A percentile compares a stretch with the other conserved stretches of the same genome.
These are phyloP conservation scores for Limosa lapponica DNA, from an alignment of 2,797 vertebrate genomes.

Conservation along the genomic window DNA sequence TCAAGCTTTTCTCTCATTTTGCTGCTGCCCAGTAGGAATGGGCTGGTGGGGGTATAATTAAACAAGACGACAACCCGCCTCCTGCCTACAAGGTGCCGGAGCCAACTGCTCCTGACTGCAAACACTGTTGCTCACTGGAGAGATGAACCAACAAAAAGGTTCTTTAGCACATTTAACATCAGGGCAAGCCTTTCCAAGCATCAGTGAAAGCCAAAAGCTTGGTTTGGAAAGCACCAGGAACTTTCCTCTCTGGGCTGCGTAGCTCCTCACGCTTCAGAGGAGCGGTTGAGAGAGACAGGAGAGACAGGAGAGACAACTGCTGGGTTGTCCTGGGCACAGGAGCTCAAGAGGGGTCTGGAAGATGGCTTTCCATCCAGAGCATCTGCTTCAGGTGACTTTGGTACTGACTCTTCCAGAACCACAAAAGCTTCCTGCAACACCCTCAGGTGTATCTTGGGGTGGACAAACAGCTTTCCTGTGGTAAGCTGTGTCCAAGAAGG, in stretches of 20 bases:
- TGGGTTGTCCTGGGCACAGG: constrained; percentile 18
- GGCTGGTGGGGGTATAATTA: background rate
- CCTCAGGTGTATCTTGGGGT: background rate
- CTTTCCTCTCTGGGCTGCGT: constrained; percentile 56
- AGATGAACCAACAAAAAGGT: background rate
- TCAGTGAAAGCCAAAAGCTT: constrained; percentile 56
- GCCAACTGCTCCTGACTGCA: background rate
- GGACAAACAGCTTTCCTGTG: background rate
- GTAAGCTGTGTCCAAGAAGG: background rate
- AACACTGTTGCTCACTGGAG: constrained; percentile 27
- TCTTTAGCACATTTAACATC: constrained; percentile 63
- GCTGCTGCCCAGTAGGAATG: background rate
- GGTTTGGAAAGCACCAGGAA: constrained; percentile 66
- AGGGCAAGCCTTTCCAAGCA: constrained; percentile 65
- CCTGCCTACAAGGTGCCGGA: background rate
- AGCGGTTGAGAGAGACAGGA: too few species aligned
- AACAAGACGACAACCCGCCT: background rate
- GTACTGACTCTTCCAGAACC: background rate
- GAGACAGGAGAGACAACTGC: too few species aligned
- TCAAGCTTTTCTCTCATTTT: background rate
- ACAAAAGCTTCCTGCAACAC: background rate
- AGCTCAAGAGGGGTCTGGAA: background rate
- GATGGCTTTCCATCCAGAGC: constrained; percentile 14
- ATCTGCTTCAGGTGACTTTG: background rate
- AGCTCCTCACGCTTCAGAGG: constrained; percentile 45